Evolutionary conservation across 1,140 invertebrate species (phyloP).

Genomic region (Zeugodacus cucurbitae): DNA sequence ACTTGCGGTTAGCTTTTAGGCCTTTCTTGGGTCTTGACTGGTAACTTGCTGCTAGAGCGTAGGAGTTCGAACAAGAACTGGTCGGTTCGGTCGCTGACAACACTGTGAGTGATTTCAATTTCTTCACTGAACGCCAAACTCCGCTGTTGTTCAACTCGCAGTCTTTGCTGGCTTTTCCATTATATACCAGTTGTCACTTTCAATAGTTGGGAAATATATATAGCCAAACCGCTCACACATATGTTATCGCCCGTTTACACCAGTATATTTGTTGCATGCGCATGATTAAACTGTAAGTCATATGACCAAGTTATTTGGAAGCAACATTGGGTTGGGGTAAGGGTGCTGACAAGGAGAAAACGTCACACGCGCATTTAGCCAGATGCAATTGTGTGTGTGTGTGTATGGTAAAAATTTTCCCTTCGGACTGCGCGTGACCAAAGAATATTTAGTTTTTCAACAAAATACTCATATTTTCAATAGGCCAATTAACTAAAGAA

Average conservation of each 20-base stretch:
- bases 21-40: conserved; percentile 33
- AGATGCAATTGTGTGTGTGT: neutral
- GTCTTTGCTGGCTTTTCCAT: neutral
- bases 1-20: conserved; percentile 66
- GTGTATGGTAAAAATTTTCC: neutral
- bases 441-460: neutral
- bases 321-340: neutral
- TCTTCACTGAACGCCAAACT: conserved; percentile 11
- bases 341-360: neutral
- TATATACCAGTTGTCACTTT: neutral
- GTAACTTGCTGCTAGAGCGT: conserved; percentile 67
- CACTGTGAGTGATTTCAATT: neutral
- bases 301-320: neutral
- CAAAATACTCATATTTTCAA: neutral
- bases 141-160: neutral
- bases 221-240: neutral
- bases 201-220: neutral
- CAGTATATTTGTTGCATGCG: neutral
- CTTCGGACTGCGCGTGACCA: conserved; percentile 23
- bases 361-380: neutral
- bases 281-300: conserved; percentile 8
- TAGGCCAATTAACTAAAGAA: too few relatives aligned
- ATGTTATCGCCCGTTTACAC: neutral
- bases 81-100: conserved; percentile 38
- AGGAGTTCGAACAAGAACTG: conserved; percentile 40